These are phyloP conservation scores for Agrilus cyanescens DNA, from an alignment of 2,888 invertebrate genomes.

Conservation along the genomic window DNA sequence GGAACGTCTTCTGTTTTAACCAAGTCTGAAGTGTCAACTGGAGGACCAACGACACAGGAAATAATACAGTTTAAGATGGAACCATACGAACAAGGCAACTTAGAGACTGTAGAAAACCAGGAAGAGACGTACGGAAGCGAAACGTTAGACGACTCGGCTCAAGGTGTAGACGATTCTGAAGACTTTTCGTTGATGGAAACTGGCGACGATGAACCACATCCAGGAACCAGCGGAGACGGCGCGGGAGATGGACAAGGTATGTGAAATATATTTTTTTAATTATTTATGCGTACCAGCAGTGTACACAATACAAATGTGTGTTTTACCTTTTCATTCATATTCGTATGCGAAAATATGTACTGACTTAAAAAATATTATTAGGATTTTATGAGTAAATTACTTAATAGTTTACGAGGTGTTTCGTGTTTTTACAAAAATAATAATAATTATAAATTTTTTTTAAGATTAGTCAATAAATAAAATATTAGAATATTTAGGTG, in stretches of 20 bases:
- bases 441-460: too few relatives aligned
- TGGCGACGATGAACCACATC: slow-evolving; percentile 30
- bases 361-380: too few relatives aligned
- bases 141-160: slow-evolving; percentile 24
- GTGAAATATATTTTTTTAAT: slow-evolving; percentile 19
- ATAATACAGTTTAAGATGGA: slow-evolving; percentile 32
- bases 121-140: slow-evolving; percentile 29
- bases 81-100: slow-evolving; percentile 27
- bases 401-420: too few relatives aligned
- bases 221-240: slow-evolving; percentile 32
- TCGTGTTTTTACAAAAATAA: too few relatives aligned
- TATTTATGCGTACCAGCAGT: slow-evolving; percentile 8
- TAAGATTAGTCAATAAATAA: too few relatives aligned
- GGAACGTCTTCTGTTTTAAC: not conserved
- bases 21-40: not conserved
- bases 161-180: slow-evolving; percentile 26
- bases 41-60: slow-evolving; percentile 11
- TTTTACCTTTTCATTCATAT: not conserved
- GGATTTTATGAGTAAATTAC: too few relatives aligned
- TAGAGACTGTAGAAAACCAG: slow-evolving; percentile 21
- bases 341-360: not conserved
- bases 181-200: slow-evolving; percentile 32
- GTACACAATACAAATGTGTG: slow-evolving; percentile 8
- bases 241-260: slow-evolving; percentile 35
- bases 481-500: too few relatives aligned